A percentile compares a stretch with the other conserved stretches of the same genome.
Conservation (phyloP, 2,113 vertebrate species). For the Eulacestoma nigropectus region DNA sequence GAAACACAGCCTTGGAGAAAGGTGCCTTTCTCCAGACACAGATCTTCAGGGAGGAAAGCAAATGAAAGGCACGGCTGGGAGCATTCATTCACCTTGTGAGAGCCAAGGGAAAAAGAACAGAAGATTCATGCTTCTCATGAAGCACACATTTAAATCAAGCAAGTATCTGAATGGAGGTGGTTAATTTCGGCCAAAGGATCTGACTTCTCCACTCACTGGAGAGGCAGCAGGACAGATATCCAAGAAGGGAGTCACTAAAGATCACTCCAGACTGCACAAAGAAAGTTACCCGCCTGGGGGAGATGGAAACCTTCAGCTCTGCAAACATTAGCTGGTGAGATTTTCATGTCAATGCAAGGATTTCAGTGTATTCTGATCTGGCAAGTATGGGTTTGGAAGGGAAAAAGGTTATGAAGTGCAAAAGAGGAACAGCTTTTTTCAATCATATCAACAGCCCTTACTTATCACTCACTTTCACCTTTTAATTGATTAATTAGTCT, state of each 20-base stretch:
- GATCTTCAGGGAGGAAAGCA: neutral
- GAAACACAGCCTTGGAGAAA: neutral
- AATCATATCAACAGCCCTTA: neutral
- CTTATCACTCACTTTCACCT: neutral
- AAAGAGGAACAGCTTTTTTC: neutral
- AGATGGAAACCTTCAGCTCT: neutral
- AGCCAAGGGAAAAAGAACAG: neutral
- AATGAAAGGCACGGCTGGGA: rapidly evolving
- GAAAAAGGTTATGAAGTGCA: neutral
- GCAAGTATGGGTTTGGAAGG: neutral
- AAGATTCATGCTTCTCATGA: neutral
- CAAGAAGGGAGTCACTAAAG: neutral
- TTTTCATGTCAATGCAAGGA: neutral
- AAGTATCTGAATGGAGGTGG: neutral
- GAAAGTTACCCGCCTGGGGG: neutral
- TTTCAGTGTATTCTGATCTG: neutral
- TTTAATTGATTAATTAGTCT: neutral
- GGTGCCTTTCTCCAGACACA: neutral
- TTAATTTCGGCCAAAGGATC: neutral
- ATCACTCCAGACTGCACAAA: neutral
- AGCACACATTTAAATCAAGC: rapidly evolving
- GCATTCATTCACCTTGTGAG: neutral
- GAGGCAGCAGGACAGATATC: rapidly evolving
- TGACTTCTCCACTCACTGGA: neutral
- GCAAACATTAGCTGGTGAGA: neutral